phyloP scores from a whole-genome alignment of 2,113 vertebrate species.

The Engraulis encrasicolus region DNA sequence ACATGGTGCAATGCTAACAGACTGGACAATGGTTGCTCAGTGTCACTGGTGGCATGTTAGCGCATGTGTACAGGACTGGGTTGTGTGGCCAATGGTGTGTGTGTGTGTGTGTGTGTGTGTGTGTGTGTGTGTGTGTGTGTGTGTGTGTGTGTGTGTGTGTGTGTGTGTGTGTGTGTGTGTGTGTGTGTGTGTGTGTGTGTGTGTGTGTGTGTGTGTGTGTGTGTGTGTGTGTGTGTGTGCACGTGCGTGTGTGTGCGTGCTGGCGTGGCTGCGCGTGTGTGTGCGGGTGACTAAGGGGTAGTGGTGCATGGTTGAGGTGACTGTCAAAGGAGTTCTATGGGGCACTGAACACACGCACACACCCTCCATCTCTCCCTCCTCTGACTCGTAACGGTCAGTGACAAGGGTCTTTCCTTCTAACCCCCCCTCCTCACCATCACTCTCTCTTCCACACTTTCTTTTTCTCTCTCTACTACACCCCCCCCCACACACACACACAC shows the following conservation, averaged over 20 bases:
- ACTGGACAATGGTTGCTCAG: conserved; percentile 45
- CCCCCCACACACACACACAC: no score
- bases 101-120: conserved; percentile 56
- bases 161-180: not conserved
- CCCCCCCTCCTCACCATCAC: not conserved
- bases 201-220: not conserved
- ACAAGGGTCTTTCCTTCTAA: no score
- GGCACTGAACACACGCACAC: not conserved
- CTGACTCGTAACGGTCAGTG: no score
- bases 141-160: not conserved
- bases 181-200: not conserved
- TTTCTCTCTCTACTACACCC: not conserved
- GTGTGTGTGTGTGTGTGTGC: not conserved
- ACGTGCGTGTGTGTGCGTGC: no score
- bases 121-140: conserved; percentile 29
- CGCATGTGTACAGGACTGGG: no score
- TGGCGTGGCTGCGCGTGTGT: no score
- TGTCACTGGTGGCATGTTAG: conserved; percentile 67
- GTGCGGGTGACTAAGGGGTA: no score
- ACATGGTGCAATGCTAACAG: conserved; percentile 41
- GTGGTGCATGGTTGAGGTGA: no score
- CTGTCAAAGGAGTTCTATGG: no score
- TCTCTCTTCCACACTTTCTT: no score
- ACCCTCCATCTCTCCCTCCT: conserved; percentile 1
- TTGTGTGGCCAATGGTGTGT: no score